Conservation (phyloP, 2,888 invertebrate species). For the Cordilura impudica region DNA sequence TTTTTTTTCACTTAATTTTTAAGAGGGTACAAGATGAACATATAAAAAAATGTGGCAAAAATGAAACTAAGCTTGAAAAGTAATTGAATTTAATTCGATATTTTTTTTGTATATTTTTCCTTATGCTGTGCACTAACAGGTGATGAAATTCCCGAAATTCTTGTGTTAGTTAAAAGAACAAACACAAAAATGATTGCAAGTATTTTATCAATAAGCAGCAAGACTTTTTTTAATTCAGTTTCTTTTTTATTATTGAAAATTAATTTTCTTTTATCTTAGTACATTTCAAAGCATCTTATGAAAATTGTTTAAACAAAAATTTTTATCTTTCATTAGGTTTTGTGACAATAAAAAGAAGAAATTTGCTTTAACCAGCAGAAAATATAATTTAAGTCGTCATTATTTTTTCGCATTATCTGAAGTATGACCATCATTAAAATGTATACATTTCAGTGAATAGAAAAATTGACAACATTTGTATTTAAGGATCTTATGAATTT, state of each 20-base stretch:
- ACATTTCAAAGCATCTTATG: constrained; percentile 25
- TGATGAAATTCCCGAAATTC: constrained; percentile 57
- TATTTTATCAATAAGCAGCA: background rate
- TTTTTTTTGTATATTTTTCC: background rate
- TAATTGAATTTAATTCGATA: constrained; percentile 67
- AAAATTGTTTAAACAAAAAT: constrained; percentile 31
- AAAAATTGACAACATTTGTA: constrained; percentile 53
- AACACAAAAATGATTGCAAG: background rate
- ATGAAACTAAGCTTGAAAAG: constrained; percentile 57
- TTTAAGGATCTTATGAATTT: constrained; percentile 35
- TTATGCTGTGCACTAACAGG: constrained; percentile 35
- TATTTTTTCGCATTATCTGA: constrained; percentile 39
- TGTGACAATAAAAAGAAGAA: background rate
- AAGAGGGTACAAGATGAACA: background rate
- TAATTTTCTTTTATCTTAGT: constrained; percentile 29
- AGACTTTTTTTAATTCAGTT: background rate
- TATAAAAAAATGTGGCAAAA: constrained; percentile 7
- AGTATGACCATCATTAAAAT: constrained; percentile 75
- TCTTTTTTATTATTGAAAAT: constrained; percentile 8
- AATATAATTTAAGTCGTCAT: constrained; percentile 44
- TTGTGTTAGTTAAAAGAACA: background rate
- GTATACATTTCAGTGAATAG: constrained; percentile 71
- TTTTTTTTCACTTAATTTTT: too few species aligned
- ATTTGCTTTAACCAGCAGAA: constrained; percentile 48
- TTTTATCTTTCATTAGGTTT: background rate